Base-by-base conservation (phyloP, 2,113 vertebrate species). In the Nestor notabilis region DNA sequence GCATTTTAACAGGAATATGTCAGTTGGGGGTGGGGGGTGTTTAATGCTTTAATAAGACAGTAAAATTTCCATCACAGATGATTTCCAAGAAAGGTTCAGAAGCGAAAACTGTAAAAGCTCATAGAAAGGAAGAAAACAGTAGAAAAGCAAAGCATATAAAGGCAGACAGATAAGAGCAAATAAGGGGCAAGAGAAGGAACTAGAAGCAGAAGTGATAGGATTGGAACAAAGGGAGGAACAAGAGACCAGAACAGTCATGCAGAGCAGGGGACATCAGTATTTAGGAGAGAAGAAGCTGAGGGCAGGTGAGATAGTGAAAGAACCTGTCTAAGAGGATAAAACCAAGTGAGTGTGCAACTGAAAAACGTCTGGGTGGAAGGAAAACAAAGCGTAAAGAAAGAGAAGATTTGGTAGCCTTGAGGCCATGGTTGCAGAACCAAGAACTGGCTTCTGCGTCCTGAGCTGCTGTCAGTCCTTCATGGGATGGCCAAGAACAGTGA, bases 1-100 rank as follows among this genome's bases (percentile, higher is more conserved):
- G 93, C 92, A 76, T 96, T 97, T 97, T 96, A 95, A 90, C 47
- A 86, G 49, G 37, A 94, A 84, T 77, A 24, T 84, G 16, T 96
- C 17, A 25, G 35, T 29, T 76, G n/a, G 39, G 39, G 39, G 39
- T 93, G 69, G 44, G 12, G 11, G 7, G 2, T 16, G 64, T 95
- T 76, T 87, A 77, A 79, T 95, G 58, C 78, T 95, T 97, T 83
- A 80, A 37, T 90, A 64, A 93, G 61, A 88, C 70, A 31, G 79
- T 96, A 92, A 87, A 82, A 93, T 91, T 93, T 47, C 68, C 53
- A 60, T 95, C 77, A 89, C 33, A 90, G 61, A 84, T 58, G 39
- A 61, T 76, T 89, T 89, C 43, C 81, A 77, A 71, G 76, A 76
- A 90, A 91, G 61, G 13, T 53, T 77, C 81, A 77, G 83, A 66